Percentiles rank a stretch among this genome's conserved stretches.
phyloP scores from a whole-genome alignment of 2,888 invertebrate genomes.

The Microplitis manilae region DNA sequence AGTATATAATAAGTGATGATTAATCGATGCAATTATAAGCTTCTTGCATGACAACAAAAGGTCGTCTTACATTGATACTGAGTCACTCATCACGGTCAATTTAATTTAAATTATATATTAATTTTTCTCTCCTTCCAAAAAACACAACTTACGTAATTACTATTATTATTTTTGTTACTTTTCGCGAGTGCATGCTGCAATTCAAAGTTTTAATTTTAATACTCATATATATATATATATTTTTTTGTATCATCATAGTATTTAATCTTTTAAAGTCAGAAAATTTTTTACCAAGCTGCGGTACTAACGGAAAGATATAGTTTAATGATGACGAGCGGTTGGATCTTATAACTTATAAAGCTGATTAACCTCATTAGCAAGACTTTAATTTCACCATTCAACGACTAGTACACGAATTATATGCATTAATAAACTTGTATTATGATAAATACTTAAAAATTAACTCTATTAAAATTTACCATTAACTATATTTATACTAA shows the following conservation, averaged over 20 bases:
- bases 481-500: no score
- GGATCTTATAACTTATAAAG: not conserved
- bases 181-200: not conserved
- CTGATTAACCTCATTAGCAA: not conserved
- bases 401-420: not conserved
- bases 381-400: not conserved
- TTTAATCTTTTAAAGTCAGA: not conserved
- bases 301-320: not conserved
- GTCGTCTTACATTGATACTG: not conserved
- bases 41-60: constrained; percentile 25
- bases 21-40: constrained; percentile 34
- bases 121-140: not conserved
- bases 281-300: not conserved
- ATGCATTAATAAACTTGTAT: not conserved
- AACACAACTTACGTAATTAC: not conserved
- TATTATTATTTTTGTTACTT: not conserved
- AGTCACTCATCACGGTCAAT: not conserved
- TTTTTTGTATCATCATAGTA: not conserved
- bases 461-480: no score
- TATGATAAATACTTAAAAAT: not conserved
- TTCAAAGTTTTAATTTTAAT: not conserved
- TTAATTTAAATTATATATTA: constrained; percentile 20
- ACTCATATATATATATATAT: not conserved
- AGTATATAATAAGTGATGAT: constrained; percentile 13
- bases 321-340: not conserved